phyloP scores from a whole-genome alignment of 2,888 invertebrate species.

The Anarsia innoxiella region DNA sequence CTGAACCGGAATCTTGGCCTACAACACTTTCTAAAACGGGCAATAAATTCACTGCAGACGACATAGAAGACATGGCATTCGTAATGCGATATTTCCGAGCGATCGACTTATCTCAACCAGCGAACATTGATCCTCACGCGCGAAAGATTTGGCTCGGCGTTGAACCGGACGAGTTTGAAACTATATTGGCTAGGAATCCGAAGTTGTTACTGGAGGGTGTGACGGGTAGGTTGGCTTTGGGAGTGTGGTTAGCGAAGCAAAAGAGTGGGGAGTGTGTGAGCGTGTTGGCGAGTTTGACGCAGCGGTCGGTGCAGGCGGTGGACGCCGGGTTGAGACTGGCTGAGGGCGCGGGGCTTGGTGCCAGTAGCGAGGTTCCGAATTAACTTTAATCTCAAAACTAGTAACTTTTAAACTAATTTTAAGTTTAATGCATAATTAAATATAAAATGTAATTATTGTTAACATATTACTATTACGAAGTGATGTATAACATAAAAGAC shows the following conservation, averaged over 20 bases:
- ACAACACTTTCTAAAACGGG: too few relatives aligned
- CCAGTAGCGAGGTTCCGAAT: too few relatives aligned
- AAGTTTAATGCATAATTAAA: too few relatives aligned
- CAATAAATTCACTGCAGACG: neutral
- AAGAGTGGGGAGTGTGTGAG: neutral
- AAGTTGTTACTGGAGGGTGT: too few relatives aligned
- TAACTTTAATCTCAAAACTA: neutral
- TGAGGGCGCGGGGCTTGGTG: too few relatives aligned
- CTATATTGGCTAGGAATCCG: neutral
- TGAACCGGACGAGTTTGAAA: neutral
- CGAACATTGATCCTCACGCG: neutral
- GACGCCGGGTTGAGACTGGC: neutral
- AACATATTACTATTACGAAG: too few relatives aligned
- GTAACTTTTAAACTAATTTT: too few relatives aligned
- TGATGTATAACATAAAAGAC: too few relatives aligned
- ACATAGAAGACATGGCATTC: constrained; percentile 9
- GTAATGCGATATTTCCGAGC: neutral
- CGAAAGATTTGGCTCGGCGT: constrained; percentile 1
- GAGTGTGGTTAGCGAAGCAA: neutral
- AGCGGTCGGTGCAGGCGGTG: neutral
- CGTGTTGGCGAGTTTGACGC: neutral
- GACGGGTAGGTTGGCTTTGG: neutral
- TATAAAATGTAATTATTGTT: too few relatives aligned
- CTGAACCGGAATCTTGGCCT: too few relatives aligned
- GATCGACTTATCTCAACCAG: neutral